phyloP scores from a whole-genome alignment of 1,140 invertebrate genomes.

The Melipona quadrifasciata region DNA sequence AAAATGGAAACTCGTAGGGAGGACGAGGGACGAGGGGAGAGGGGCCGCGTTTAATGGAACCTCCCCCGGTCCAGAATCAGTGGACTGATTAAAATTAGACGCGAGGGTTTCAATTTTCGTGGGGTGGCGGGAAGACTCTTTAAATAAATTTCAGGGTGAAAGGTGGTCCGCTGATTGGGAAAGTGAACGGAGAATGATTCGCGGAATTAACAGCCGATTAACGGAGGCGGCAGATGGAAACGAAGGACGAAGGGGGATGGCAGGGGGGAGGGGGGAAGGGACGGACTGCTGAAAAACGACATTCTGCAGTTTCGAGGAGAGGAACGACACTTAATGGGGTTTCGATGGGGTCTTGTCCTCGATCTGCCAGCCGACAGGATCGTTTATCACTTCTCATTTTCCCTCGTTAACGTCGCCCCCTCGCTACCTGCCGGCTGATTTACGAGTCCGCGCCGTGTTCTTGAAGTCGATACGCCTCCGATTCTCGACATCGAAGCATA shows the following conservation, averaged over 20 bases:
- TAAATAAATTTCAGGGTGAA: constrained; percentile 24
- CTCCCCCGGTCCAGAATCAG: not conserved
- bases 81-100: constrained; percentile 25
- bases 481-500: constrained; percentile 11
- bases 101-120: constrained; percentile 8
- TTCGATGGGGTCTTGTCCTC: constrained; percentile 65
- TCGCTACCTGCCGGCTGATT: constrained; percentile 54
- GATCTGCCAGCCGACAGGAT: constrained; percentile 51
- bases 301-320: not conserved
- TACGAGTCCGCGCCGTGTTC: constrained; percentile 43
- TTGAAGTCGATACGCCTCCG: constrained; percentile 28
- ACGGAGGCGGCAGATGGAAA: not conserved
- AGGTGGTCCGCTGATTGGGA: not conserved
- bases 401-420: constrained; percentile 60
- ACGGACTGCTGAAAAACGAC: constrained; percentile 32
- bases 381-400: constrained; percentile 72
- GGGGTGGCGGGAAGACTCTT: not conserved
- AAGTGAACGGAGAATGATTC: not conserved
- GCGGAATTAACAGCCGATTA: constrained; percentile 29
- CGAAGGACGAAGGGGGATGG: not conserved
- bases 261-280: too few species aligned
- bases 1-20: not conserved
- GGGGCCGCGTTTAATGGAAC: not conserved
- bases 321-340: constrained; percentile 64
- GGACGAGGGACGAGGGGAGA: not conserved